Evolutionary conservation across 2,797 vertebrate species (phyloP), one percentile per base, ranked within the genome.

Genomic region (Mionectes olivaceus): DNA sequence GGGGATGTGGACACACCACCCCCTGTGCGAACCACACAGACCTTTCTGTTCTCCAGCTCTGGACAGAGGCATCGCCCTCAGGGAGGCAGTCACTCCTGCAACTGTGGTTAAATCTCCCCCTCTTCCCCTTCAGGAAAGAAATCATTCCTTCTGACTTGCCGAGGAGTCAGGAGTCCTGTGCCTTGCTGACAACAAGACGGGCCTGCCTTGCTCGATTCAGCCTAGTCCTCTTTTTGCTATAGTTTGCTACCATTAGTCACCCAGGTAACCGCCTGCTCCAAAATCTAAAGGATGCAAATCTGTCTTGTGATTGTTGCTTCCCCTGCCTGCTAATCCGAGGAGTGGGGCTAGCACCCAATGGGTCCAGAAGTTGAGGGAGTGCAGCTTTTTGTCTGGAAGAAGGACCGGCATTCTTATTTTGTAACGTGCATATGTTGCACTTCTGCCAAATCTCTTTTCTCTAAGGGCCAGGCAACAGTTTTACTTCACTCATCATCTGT

Each of bases 391-490:
- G 64, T 77, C 43, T 76, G 17, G 37, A 83, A 85, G 60, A 92
- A 50, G 27, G 50, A 83, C 28, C 2, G 1, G 27, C 65, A 52
- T 85, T 94, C 83, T 68, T 89, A 55, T 61, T 85, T 80, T 27
- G 33, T 86, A 49, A 46, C 0, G 0, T 67, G 59, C 6, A 1
- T 4, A 9, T 7, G 8, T 16, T 44, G 43, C 7, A 6, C 55
- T 88, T 90, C 35, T 53, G 83, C 61, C 93, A 86, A 86, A 44
- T 30, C 14, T 56, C 60, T 85, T 85, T 89, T 35, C 79, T 78
- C 69, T 27, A 68, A 71, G 82, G 71, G 22, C 24, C 6, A 21
- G 57, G 39, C 10, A 64, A 41, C 0, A 57, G 43, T n/a, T 64
- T 53, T 69, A 63, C 59, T 43, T 69, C 67, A 18, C 8, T 44